Evolutionary conservation across 2,113 vertebrate genomes (phyloP).

Genomic region (Loxodonta africana): DNA sequence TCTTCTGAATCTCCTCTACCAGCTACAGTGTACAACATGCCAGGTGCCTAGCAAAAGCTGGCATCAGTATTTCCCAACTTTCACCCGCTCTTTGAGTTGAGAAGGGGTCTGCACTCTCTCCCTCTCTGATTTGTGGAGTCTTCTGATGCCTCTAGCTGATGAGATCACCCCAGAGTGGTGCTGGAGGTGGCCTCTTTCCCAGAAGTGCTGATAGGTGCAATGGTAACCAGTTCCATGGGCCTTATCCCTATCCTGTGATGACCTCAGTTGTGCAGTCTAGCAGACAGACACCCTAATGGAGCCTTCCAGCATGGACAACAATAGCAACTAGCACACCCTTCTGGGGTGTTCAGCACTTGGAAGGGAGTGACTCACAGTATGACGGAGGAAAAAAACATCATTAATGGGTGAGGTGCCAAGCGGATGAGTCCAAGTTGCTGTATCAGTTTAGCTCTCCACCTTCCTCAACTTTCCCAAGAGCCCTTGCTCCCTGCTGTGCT

Average conservation of each 20-base stretch:
- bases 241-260: not conserved
- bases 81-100: not conserved
- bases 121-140: not conserved
- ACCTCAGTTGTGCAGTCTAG: not conserved
- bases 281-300: not conserved
- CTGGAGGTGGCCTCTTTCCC: not conserved
- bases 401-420: not conserved
- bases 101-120: not conserved
- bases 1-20: not conserved
- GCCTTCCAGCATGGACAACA: not conserved
- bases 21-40: rapidly evolving
- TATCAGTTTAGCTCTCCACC: not conserved
- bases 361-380: not conserved
- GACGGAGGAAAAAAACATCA: not conserved
- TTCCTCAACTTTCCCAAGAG: not conserved
- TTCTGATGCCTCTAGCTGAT: not conserved
- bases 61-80: rapidly evolving
- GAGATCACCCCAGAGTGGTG: rapidly evolving
- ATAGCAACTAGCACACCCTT: not conserved
- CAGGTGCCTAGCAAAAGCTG: not conserved
- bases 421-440: too few relatives aligned
- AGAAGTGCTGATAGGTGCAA: not conserved
- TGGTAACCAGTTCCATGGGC: not conserved
- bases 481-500: not conserved
- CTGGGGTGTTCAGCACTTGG: not conserved